These are phyloP conservation scores for Euleptes europaea DNA, from an alignment of 2,113 vertebrate species.

Conservation along the genomic window DNA sequence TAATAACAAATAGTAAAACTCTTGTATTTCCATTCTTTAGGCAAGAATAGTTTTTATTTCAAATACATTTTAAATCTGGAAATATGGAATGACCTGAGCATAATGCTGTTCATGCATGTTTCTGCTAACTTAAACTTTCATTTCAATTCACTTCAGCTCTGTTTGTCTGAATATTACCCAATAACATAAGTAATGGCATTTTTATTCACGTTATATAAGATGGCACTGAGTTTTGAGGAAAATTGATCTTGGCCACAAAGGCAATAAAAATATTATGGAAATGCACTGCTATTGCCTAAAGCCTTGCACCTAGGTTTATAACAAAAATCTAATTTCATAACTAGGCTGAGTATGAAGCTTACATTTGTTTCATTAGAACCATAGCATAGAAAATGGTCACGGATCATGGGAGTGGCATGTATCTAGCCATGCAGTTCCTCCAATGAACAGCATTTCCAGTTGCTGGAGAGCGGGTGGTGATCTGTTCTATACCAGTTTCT, in stretches of 20 bases:
- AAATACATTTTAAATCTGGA: neutral
- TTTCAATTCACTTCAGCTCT: conserved; percentile 7
- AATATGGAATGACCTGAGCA: neutral
- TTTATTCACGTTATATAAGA: conserved; percentile 31
- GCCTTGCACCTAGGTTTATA: neutral
- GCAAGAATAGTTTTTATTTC: neutral
- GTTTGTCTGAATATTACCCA: conserved; percentile 26
- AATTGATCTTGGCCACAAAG: conserved; percentile 12
- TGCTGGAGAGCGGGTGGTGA: no score
- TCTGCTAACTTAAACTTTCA: neutral
- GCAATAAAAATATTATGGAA: neutral
- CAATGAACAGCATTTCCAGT: no score
- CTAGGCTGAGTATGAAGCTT: neutral
- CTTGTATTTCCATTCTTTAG: neutral
- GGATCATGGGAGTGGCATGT: neutral
- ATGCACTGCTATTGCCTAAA: neutral
- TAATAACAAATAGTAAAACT: neutral
- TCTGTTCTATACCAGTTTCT: no score
- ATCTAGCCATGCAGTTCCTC: no score
- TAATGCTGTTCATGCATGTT: neutral
- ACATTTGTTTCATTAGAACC: neutral
- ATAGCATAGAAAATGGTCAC: neutral
- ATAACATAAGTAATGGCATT: conserved; percentile 32
- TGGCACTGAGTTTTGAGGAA: conserved; percentile 15
- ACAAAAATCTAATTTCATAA: neutral